Base-by-base conservation (phyloP, 2,888 invertebrate species). In the Acholoe squamosa region DNA sequence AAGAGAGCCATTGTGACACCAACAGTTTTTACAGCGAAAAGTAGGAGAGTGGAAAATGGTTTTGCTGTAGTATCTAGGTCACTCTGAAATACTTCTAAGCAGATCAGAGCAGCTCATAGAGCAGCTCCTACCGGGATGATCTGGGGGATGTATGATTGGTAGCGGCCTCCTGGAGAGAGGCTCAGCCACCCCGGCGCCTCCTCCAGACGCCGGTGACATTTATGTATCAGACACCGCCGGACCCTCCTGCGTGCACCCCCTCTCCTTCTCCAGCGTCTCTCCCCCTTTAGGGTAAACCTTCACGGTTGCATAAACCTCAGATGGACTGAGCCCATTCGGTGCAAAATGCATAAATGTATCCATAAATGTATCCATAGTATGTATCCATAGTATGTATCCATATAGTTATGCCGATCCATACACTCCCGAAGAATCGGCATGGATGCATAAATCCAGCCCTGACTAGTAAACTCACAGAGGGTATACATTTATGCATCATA, bases 141-240 rank as follows among this genome's bases (percentile, higher is more conserved):
- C 76, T 16, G 76, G 25, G 76, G 7, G 25, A 28, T 76, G n/a
- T 76, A 76, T 80, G 80, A 80, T 80, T 43, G 80, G 80, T 80
- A 34, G 34, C 34, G 80, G 80, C 43, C 80, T 19, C 80, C 80
- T 43, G 80, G 33, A 43, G 80, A 80, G 34, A 80, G 80, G 43
- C 80, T 43, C 80, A 43, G 80, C n/a, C 80, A 16, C 34, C 80
- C 80, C 43, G n/a, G 22, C 80, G 33, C 80, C 80, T 28, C 33
- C 80, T 33, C 22, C 34, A 34, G n/a, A 43, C 33, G 16, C 43
- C 80, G 80, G 43, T 80, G 80, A 80, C 80, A 80, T 80, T 80
- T 80, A 80, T 43, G 43, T 80, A 33, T 80, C 80, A 80, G 80
- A 43, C 31, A 76, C 76, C 76, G 76, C 76, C 31, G n/a, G 25